These are phyloP conservation scores for Echinarachnius parma DNA, from an alignment of 53 echinoderm and acorn worm genomes.

Conservation along the genomic window DNA sequence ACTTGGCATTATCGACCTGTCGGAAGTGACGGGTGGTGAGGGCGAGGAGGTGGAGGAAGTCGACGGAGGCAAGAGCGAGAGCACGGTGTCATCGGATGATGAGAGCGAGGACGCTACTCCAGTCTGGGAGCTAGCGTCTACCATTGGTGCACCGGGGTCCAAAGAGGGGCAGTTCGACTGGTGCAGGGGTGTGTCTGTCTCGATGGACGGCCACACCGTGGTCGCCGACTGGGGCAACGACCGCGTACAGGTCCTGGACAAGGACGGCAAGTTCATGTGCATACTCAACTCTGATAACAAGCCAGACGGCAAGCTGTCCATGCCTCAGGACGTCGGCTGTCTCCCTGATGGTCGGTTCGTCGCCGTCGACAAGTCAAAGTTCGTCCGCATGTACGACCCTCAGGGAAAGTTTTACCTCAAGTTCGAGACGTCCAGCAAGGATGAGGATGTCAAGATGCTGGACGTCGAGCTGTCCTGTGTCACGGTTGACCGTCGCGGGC, in stretches of 20 bases:
- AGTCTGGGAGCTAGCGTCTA: constrained; percentile 68
- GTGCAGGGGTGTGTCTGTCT: constrained; percentile 76
- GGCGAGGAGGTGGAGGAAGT: constrained; percentile 47
- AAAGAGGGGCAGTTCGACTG: constrained; percentile 82
- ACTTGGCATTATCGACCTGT: constrained; percentile 53
- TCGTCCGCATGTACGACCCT: constrained; percentile 64
- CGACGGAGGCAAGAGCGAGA: constrained; percentile 31
- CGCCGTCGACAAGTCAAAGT: constrained; percentile 75
- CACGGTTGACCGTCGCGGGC: constrained; percentile 74
- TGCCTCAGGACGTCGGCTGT: constrained; percentile 90
- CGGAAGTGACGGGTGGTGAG: constrained; percentile 63
- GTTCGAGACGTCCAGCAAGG: constrained; percentile 57
- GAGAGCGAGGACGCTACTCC: constrained; percentile 23
- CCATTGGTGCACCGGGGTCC: constrained; percentile 67
- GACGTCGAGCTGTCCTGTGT: constrained; percentile 81
- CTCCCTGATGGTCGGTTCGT: constrained; percentile 79
- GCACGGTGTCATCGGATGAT: constrained; percentile 44
- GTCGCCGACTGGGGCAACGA: constrained; percentile 97
- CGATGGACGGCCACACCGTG: constrained; percentile 65
- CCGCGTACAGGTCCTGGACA: constrained; percentile 83
- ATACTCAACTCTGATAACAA: constrained; percentile 62
- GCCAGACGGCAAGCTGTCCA: constrained; percentile 66
- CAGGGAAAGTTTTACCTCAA: constrained; percentile 59
- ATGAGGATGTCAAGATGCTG: constrained; percentile 14
- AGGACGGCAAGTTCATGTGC: constrained; percentile 58